A percentile compares a stretch with the other conserved stretches of the same genome.
Conservation (phyloP, 2,797 vertebrate species). For the Sebastes variabilis region DNA sequence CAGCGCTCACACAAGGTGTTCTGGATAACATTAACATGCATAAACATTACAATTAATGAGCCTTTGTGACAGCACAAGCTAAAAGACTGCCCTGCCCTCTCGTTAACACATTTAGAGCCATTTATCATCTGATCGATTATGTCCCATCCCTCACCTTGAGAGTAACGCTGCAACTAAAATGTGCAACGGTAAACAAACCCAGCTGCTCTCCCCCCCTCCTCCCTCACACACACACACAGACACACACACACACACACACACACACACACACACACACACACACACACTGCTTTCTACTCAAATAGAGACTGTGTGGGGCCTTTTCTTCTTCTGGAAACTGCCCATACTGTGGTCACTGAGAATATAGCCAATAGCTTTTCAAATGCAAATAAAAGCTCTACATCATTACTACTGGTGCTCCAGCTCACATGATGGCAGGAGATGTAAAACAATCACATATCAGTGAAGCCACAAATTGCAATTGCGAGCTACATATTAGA, state of each 20-base stretch:
- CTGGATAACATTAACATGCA: conserved; percentile 73
- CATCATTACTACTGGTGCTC: conserved; percentile 9
- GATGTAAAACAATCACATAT: conserved; percentile 22
- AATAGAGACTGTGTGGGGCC: conserved; percentile 52
- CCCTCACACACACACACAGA: background rate
- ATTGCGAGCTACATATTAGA: conserved; percentile 15
- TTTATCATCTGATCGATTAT: conserved; percentile 59
- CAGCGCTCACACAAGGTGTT: conserved; percentile 57
- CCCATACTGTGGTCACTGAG: conserved; percentile 42
- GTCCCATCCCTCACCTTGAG: conserved; percentile 34
- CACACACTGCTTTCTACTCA: conserved; percentile 29
- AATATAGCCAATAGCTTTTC: conserved; percentile 43
- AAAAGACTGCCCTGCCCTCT: conserved; percentile 18
- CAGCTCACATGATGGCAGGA: conserved; percentile 20
- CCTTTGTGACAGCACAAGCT: conserved; percentile 46
- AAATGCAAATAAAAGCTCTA: conserved; percentile 32
- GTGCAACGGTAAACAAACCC: conserved; percentile 46
- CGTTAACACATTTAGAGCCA: conserved; percentile 40
- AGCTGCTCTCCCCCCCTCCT: conserved; percentile 16
- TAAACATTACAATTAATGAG: conserved; percentile 76
- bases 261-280: background rate
- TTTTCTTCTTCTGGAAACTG: conserved; percentile 45
- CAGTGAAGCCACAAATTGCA: conserved; percentile 28
- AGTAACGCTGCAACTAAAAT: conserved; percentile 25
- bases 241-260: background rate